Conservation (phyloP, 2,797 vertebrate species). For the Propithecus deckenii region DNA sequence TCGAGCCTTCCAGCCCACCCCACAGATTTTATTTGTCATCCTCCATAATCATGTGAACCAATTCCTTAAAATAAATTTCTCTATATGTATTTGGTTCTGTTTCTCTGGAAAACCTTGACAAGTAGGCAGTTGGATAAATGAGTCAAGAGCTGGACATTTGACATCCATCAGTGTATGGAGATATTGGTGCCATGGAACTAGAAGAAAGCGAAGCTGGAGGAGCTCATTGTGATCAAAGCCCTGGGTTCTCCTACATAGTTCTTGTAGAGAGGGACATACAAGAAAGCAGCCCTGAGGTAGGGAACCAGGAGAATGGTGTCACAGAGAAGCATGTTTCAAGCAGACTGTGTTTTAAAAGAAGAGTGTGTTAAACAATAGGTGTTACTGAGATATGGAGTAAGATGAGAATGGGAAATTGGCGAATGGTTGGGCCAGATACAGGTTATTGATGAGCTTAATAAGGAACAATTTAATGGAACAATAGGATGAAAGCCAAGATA, state of each 20-base stretch:
- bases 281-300: no score
- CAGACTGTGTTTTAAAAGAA: not conserved
- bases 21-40: not conserved
- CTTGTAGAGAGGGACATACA: not conserved
- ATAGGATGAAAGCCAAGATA: not conserved
- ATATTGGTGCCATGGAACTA: not conserved
- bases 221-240: not conserved
- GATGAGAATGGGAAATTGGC: not conserved
- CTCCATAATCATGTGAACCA: not conserved
- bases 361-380: not conserved
- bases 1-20: not conserved
- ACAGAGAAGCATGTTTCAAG: not conserved
- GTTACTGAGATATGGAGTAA: not conserved
- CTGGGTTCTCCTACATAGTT: no score
- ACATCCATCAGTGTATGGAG: not conserved
- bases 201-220: not conserved
- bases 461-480: not conserved
- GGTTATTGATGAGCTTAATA: not conserved
- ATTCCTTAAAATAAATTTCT: not conserved
- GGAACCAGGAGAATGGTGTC: not conserved
- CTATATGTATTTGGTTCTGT: not conserved
- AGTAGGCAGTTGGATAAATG: not conserved
- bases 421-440: not conserved
- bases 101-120: not conserved
- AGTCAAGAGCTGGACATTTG: not conserved